Conservation (phyloP, 2,888 invertebrate genomes). For the Euclidia mi region DNA sequence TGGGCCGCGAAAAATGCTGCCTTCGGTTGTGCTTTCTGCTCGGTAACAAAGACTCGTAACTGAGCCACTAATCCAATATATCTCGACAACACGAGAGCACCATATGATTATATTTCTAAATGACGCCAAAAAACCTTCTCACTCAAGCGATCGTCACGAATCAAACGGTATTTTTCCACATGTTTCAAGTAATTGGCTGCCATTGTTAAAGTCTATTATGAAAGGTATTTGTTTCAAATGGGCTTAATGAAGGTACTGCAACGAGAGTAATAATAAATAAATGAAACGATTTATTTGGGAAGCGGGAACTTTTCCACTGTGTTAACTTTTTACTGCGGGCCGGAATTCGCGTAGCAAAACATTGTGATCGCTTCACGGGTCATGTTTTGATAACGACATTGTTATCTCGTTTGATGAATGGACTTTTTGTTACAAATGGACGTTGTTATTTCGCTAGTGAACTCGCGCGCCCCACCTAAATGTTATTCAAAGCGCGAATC, state of each 20-base stretch:
- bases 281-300: slow-evolving; percentile 77
- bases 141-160: neutral
- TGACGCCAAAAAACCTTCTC: neutral
- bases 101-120: neutral
- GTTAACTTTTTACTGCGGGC: slow-evolving; percentile 78
- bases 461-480: slow-evolving; percentile 66
- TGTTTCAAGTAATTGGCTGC: slow-evolving; percentile 10
- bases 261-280: slow-evolving; percentile 72
- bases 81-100: neutral
- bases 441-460: slow-evolving; percentile 84
- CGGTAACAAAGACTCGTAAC: slow-evolving; percentile 31
- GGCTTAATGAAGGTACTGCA: slow-evolving; percentile 41
- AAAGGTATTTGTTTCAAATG: slow-evolving; percentile 60
- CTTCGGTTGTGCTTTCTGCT: slow-evolving; percentile 40
- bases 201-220: slow-evolving; percentile 10
- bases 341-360: slow-evolving; percentile 79
- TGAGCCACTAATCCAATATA: neutral
- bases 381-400: slow-evolving; percentile 88
- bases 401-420: slow-evolving; percentile 88
- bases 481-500: slow-evolving; percentile 66
- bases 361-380: slow-evolving; percentile 85
- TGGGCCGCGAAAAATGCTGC: slow-evolving; percentile 52
- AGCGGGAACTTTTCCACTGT: slow-evolving; percentile 78
- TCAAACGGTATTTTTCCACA: neutral
- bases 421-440: slow-evolving; percentile 87